phyloP scores from a whole-genome alignment of 2,113 vertebrate genomes.

The Apistogramma diplotaenia region DNA sequence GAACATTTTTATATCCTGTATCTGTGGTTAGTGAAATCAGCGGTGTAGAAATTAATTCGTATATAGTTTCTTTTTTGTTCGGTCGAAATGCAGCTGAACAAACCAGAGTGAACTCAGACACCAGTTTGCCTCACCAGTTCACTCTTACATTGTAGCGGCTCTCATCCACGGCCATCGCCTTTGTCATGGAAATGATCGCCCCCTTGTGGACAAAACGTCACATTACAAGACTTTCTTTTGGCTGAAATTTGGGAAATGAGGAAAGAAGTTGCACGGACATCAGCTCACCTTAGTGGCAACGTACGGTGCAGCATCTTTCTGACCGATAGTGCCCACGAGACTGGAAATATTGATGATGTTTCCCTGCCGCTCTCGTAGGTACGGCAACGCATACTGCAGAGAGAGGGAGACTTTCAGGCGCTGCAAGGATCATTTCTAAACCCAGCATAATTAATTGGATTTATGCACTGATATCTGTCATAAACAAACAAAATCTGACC shows the following conservation, averaged over 20 bases:
- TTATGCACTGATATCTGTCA: too few species aligned
- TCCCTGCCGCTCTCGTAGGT: slow-evolving; percentile 74
- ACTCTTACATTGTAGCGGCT: slow-evolving; percentile 79
- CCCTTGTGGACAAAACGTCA: slow-evolving; percentile 69
- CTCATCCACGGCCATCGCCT: slow-evolving; percentile 86
- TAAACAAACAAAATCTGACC: too few species aligned
- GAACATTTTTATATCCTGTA: not conserved
- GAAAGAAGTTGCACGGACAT: fast-evolving
- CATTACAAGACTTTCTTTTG: not conserved
- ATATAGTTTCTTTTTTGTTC: not conserved
- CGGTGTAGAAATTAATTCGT: not conserved
- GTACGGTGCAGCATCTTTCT: slow-evolving; percentile 77
- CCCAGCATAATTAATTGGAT: too few species aligned
- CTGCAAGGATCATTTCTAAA: not conserved
- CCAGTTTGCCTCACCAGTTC: slow-evolving; percentile 78
- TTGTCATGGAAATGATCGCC: slow-evolving; percentile 83
- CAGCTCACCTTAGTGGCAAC: slow-evolving; percentile 83
- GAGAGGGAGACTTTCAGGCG: not conserved
- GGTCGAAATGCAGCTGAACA: too few species aligned
- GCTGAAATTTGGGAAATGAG: not conserved
- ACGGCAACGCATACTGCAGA: slow-evolving; percentile 76
- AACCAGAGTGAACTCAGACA: fast-evolving
- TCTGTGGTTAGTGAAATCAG: not conserved
- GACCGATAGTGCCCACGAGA: slow-evolving; percentile 76
- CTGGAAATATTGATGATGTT: slow-evolving; percentile 85